These are phyloP conservation scores for Corythaixoides concolor DNA, from an alignment of 2,113 vertebrate genomes.

Conservation along the genomic window DNA sequence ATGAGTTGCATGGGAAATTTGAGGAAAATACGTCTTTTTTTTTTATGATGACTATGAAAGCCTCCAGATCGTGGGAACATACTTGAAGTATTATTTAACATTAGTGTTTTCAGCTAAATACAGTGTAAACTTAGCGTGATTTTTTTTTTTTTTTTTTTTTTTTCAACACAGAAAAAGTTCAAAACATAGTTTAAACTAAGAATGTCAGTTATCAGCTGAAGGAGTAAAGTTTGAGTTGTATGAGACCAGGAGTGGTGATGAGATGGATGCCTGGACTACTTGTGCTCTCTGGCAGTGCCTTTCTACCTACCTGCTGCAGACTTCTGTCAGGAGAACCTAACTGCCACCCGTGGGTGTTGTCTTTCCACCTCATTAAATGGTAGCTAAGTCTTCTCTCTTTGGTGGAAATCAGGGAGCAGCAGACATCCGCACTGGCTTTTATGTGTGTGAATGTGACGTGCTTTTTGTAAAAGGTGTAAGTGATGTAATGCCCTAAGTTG, in stretches of 20 bases:
- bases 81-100: background rate
- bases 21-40: background rate
- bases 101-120: background rate
- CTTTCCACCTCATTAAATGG: background rate
- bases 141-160: background rate
- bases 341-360: background rate
- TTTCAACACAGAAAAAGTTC: background rate
- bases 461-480: background rate
- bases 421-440: background rate
- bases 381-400: background rate
- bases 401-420: background rate
- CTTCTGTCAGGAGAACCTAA: background rate
- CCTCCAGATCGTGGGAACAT: background rate
- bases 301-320: background rate
- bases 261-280: background rate
- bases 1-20: background rate
- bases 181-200: background rate
- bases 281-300: background rate
- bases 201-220: background rate
- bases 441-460: background rate
- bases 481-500: background rate
- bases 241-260: background rate
- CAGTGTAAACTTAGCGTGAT: background rate
- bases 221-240: background rate
- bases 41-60: background rate